Evolutionary conservation across 2,113 vertebrate species (phyloP).

Genomic region (Holacanthus passer): DNA sequence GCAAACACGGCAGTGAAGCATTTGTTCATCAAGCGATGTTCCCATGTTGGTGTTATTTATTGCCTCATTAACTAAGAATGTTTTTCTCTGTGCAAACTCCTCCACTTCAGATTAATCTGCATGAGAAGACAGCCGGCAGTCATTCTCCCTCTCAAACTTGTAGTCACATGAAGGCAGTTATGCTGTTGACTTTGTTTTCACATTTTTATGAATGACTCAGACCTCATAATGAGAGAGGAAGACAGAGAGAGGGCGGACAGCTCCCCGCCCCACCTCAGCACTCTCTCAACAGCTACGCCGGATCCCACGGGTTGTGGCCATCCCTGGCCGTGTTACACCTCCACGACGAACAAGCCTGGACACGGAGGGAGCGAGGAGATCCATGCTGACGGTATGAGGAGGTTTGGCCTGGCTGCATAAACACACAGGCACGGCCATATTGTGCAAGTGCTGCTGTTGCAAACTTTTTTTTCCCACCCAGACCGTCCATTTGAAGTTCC

Average conservation of each 20-base stretch:
- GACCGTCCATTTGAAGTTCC: not conserved
- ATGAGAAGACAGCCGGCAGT: constrained; percentile 34
- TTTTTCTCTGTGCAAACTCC: constrained; percentile 24
- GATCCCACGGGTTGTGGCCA: constrained; percentile 55
- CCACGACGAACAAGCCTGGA: constrained; percentile 57
- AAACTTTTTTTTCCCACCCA: constrained; percentile 14
- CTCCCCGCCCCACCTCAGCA: constrained; percentile 40
- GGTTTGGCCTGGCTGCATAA: not conserved
- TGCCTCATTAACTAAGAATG: constrained; percentile 47
- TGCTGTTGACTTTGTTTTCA: constrained; percentile 68
- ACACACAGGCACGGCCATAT: constrained; percentile 14
- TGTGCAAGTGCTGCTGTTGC: constrained; percentile 37
- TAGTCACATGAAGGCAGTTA: constrained; percentile 59
- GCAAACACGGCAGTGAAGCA: constrained; percentile 8
- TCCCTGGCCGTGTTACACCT: constrained; percentile 17
- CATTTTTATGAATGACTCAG: constrained; percentile 77
- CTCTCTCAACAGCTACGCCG: constrained; percentile 19
- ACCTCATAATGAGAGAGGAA: constrained; percentile 24
- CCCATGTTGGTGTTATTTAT: constrained; percentile 38
- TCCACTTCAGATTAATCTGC: constrained; percentile 1
- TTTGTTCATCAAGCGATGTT: constrained; percentile 37
- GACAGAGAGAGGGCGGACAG: constrained; percentile 28
- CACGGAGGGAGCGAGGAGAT: constrained; percentile 41
- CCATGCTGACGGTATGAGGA: not conserved
- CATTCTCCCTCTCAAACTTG: constrained; percentile 51